Evolutionary conservation across 2,888 invertebrate genomes (phyloP), one percentile per base, ranked within the genome.

Genomic region (Dynastes maya): DNA sequence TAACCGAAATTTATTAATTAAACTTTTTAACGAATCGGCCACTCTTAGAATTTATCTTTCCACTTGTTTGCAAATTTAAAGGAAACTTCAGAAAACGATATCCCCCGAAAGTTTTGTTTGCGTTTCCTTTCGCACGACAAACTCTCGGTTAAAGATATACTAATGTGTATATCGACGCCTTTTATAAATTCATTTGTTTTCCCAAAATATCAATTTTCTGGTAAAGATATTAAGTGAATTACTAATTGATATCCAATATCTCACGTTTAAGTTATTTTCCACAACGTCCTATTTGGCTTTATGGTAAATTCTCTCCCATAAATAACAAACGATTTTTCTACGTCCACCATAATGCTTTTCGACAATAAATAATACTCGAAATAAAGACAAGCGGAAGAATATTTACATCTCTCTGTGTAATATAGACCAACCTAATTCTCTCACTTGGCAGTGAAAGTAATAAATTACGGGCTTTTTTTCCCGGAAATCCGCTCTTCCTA

Each of bases 401-500:
- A 74, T 74, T 61, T 61, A 74, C 68, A 61, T 61, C 22, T 29
- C 49, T 61, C 9, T 63, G 49, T 9, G 63, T 49, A 61, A 74
- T 61, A 61, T 29, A 45, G 49, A 49, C 37, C 27, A 74, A 61
- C 61, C 72, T 61, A 61, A 74, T 61, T 74, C 72, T 63, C 72
- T 61, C 58, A 22, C 27, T 61, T 45, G 40, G n/a, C 58, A 58
- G 72, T 58, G 61, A 45, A 74, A 29, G 61, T 45, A 45, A 72
- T 72, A 72, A 74, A 61, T 74, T 61, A 45, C 13, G 61, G 45
- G 9, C 6, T 72, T 72, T 71, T 74, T 61, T 74, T 61, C 16
- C 27, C 72, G 61, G 72, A 45, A 74, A 74, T 74, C 72, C 63
- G 72, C 61, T 63, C 72, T 74, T 74, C 61, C 22, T 74, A 74